Base-by-base conservation (phyloP, 2,113 vertebrate species). In the Merops nubicus region DNA sequence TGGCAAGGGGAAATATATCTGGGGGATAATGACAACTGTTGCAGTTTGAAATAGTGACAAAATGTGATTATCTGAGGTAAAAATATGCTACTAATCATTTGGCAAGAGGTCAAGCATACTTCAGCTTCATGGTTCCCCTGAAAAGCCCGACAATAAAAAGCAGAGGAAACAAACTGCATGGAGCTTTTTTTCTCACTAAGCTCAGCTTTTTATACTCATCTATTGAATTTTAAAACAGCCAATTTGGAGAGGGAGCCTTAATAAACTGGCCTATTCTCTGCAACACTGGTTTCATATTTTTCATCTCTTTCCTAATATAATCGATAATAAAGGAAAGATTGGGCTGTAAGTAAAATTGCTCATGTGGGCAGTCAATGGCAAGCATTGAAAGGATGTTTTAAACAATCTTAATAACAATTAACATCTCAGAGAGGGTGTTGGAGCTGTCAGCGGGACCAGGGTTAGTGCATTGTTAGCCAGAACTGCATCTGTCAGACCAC, bases 221-320 rank as follows among this genome's bases (percentile, higher is more conserved):
- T 90, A 92, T 18, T 82, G 73, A 83, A 94, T 91, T 93, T 87
- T 79, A 72, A 81, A 93, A 64, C 22, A 73, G 45, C 14, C 62
- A 77, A 54, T 94, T 92, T 93, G 60, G 33, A 84, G 16, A 75
- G 22, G 12, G 8, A 95, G 31, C 12, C 47, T 85, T 91, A 96
- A 92, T 69, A 96, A 86, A 91, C 64, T 73, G 79, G 69, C 31
- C 64, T 65, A 26, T 50, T 94, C 85, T 75, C 68, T 83, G 68
- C 87, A 96, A 54, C n/a, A 5, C 38, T 84, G 28, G 34, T 85
- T 97, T 88, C 64, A 38, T 93, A 64, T 94, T 97, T 93, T 96
- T 94, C 51, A 89, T 84, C 64, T 83, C 72, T 89, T 96, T 88
- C 51, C 79, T 94, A 88, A 70, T 72, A 92, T 43, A 81, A 96